phyloP scores from a whole-genome alignment of 2,113 vertebrate species.

The Cynocephalus volans region DNA sequence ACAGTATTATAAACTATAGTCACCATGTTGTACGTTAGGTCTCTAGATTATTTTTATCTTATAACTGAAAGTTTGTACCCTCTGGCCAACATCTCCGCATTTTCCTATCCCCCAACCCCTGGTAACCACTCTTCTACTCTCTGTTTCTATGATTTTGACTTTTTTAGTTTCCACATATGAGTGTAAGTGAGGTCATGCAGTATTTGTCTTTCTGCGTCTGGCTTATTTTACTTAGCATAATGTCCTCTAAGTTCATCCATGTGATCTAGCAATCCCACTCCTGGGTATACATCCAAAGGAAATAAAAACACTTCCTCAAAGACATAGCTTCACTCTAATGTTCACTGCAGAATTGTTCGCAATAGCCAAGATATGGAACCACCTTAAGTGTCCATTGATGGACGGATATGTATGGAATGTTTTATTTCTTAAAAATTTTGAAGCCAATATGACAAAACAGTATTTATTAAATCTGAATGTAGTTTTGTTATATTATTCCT shows the following conservation, averaged over 20 bases:
- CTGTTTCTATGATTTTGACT: neutral
- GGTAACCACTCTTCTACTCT: neutral
- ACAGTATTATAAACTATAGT: neutral
- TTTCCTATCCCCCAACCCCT: neutral
- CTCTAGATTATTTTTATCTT: neutral
- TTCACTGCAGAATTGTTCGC: neutral
- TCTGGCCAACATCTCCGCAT: neutral
- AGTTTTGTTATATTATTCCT: constrained; percentile 7
- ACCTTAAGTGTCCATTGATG: neutral
- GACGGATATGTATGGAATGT: too few relatives aligned
- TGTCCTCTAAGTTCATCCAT: neutral
- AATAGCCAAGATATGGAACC: neutral
- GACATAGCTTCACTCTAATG: neutral
- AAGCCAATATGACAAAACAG: neutral
- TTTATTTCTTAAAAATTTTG: neutral
- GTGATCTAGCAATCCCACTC: neutral
- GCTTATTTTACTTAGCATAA: neutral
- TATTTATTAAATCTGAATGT: constrained; percentile 9
- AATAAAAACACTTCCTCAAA: neutral
- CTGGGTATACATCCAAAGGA: neutral
- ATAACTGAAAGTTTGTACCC: neutral
- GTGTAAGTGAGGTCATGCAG: neutral
- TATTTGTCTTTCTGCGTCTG: neutral
- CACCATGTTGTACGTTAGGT: neutral
- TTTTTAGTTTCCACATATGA: neutral